phyloP scores from a whole-genome alignment of 2,797 vertebrate species.

The Squalus acanthias region DNA sequence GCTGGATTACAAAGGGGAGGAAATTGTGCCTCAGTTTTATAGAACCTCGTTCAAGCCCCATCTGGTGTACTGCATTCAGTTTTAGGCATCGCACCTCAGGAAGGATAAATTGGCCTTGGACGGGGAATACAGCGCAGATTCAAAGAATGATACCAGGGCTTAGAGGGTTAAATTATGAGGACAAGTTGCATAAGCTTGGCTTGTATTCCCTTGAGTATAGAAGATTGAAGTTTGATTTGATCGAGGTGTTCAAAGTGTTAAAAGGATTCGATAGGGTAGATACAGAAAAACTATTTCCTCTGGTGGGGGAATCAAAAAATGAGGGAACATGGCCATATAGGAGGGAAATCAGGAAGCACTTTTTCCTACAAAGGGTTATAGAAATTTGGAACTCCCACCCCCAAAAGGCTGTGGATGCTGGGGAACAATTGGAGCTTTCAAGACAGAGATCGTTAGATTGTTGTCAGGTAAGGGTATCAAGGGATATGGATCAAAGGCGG shows the following conservation, averaged over 20 bases:
- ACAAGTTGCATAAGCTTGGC: not conserved
- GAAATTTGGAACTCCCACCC: not conserved
- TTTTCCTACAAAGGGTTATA: not conserved
- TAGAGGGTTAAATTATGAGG: not conserved
- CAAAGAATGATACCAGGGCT: not conserved
- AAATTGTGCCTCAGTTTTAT: not conserved
- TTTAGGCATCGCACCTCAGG: not conserved
- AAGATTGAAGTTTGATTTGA: not conserved
- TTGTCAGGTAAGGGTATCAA: not conserved
- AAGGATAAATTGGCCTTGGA: not conserved
- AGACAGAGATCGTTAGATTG: not conserved
- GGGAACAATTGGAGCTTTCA: not conserved
- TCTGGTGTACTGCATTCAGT: not conserved
- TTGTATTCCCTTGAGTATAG: not conserved
- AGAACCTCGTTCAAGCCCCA: not conserved
- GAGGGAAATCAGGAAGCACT: not conserved
- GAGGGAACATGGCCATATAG: not conserved
- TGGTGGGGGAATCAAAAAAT: not conserved
- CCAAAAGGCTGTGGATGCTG: not conserved
- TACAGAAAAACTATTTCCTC: not conserved
- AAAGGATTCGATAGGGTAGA: not conserved
- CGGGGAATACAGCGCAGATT: not conserved
- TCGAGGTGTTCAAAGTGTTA: not conserved
- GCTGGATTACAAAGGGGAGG: not conserved
- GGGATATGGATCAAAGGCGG: not conserved